Conservation (phyloP, 2,797 vertebrate species). For the Coracias cyanogaster region DNA sequence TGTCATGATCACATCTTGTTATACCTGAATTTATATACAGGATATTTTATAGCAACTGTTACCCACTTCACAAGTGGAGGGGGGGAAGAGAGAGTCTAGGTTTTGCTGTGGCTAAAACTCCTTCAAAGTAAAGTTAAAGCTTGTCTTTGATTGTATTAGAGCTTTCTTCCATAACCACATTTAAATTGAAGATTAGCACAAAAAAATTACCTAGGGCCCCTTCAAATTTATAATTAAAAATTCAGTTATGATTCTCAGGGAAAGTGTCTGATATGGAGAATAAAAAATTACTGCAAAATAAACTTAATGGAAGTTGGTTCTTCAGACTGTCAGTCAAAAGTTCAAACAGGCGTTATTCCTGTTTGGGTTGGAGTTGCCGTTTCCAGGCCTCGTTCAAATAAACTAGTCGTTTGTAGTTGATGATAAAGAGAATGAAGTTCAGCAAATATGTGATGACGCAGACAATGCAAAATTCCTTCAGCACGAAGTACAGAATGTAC, state of each 20-base stretch:
- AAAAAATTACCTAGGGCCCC: conserved; percentile 74
- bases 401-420: conserved; percentile 99
- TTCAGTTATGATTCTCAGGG: conserved; percentile 75
- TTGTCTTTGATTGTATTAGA: conserved; percentile 82
- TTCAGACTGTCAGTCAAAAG: conserved; percentile 89
- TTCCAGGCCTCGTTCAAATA: conserved; percentile 99
- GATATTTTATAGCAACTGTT: conserved; percentile 75
- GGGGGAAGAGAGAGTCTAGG: conserved; percentile 58
- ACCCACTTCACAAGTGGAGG: conserved; percentile 71
- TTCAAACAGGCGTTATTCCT: conserved; percentile 89
- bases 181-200: conserved; percentile 77
- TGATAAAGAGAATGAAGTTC: conserved; percentile 98
- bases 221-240: conserved; percentile 77
- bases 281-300: conserved; percentile 91
- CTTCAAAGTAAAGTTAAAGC: conserved; percentile 86
- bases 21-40: conserved; percentile 80
- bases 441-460: conserved; percentile 94
- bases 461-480: conserved; percentile 98
- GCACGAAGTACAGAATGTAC: conserved; percentile 99
- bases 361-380: conserved; percentile 93
- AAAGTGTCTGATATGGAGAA: conserved; percentile 81
- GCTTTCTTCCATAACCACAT: conserved; percentile 70
- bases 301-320: conserved; percentile 95
- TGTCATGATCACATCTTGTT: conserved; percentile 80
- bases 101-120: conserved; percentile 77